Evolutionary conservation across 2,797 vertebrate species (phyloP).

Genomic region (Scleropages formosus): DNA sequence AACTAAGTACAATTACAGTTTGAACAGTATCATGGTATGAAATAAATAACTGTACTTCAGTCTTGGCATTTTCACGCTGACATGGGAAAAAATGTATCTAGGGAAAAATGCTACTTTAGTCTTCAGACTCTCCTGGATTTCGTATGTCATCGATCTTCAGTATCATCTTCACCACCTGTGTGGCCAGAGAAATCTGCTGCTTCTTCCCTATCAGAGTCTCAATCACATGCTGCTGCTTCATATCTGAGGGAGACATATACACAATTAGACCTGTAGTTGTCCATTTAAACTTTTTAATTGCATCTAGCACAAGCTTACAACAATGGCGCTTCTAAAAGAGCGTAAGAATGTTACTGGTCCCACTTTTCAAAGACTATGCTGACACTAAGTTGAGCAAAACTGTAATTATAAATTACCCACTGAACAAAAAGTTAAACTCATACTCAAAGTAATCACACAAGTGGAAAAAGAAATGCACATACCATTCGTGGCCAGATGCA

Average conservation of each 20-base stretch:
- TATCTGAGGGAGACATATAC: constrained; percentile 70
- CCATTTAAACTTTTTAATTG: too few relatives aligned
- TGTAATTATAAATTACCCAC: too few relatives aligned
- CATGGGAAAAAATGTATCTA: neutral
- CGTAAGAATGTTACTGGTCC: too few relatives aligned
- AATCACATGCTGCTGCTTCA: constrained; percentile 95
- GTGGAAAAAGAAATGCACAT: too few relatives aligned
- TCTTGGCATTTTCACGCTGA: constrained; percentile 38
- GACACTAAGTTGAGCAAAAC: too few relatives aligned
- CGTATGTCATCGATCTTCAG: constrained; percentile 97
- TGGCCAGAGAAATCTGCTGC: constrained; percentile 92
- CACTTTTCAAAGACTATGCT: too few relatives aligned
- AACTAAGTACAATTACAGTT: constrained; percentile 62
- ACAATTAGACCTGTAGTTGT: neutral
- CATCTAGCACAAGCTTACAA: too few relatives aligned
- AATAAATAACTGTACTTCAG: constrained; percentile 75
- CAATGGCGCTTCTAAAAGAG: too few relatives aligned
- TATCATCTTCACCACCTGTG: constrained; percentile 98
- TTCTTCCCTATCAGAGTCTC: constrained; percentile 98
- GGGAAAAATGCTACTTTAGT: constrained; percentile 57
- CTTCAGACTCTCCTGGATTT: constrained; percentile 87
- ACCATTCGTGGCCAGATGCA: constrained; percentile 90
- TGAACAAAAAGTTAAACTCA: too few relatives aligned
- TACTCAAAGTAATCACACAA: too few relatives aligned
- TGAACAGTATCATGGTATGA: constrained; percentile 55